Percentiles rank a stretch among this genome's conserved stretches.
These are phyloP conservation scores for Onychomys leucogaster DNA, from an alignment of 2,797 vertebrate species.

Conservation along the genomic window DNA sequence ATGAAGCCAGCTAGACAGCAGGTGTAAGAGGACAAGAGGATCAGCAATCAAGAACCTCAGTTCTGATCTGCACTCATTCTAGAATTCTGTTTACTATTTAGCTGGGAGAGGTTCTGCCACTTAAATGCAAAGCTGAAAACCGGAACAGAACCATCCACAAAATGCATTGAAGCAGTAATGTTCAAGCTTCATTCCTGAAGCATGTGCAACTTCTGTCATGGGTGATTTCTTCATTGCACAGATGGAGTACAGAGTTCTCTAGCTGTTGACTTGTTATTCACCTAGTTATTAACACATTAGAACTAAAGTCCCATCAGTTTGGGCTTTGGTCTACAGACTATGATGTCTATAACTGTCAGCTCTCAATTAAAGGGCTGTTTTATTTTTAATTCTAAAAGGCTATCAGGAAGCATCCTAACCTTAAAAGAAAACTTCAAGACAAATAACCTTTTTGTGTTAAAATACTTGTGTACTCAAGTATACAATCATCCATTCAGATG, in stretches of 20 bases:
- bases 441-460: constrained; percentile 7
- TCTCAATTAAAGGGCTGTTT: constrained; percentile 9
- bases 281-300: background rate
- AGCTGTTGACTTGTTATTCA: background rate
- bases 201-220: background rate
- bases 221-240: background rate
- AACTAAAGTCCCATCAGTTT: background rate
- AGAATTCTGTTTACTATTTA: background rate
- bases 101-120: background rate
- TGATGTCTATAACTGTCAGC: background rate
- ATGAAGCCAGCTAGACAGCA: background rate
- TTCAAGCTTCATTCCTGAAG: background rate
- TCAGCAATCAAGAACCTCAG: background rate
- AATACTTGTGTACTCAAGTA: background rate
- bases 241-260: background rate
- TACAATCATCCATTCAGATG: background rate
- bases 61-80: background rate
- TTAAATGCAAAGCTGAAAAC: constrained; percentile 9
- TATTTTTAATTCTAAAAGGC: background rate
- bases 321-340: background rate
- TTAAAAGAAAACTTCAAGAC: background rate
- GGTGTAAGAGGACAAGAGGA: background rate
- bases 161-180: background rate
- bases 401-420: background rate
- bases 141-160: background rate